phyloP scores from a whole-genome alignment of 2,113 vertebrate species.

The Leptocoma aspasia region DNA sequence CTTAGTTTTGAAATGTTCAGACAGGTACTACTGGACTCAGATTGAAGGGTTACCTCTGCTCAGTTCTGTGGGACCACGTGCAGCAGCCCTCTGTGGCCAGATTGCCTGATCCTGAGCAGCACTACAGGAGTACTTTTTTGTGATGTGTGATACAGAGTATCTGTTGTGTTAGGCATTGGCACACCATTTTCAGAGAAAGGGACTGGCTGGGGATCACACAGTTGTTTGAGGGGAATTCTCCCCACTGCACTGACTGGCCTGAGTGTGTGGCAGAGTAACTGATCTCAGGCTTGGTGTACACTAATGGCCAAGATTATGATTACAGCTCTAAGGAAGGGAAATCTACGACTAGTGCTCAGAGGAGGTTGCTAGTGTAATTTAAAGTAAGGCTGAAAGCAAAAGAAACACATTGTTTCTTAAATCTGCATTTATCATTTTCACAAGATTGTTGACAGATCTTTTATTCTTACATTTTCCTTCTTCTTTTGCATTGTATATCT shows the following conservation, averaged over 20 bases:
- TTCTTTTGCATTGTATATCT: neutral
- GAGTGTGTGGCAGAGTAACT: neutral
- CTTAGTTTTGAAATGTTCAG: neutral
- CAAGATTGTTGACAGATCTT: neutral
- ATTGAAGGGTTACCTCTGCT: neutral
- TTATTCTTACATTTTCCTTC: neutral
- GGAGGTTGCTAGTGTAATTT: neutral
- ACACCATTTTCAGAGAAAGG: neutral
- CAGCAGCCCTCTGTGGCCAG: neutral
- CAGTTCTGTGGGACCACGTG: neutral
- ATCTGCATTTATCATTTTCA: neutral
- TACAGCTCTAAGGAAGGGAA: neutral
- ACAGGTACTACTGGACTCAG: neutral
- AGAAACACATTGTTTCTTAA: neutral
- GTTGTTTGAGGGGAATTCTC: neutral
- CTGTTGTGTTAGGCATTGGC: neutral
- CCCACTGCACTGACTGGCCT: neutral
- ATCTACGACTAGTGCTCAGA: neutral
- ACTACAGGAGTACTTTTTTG: neutral
- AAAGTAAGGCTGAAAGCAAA: neutral
- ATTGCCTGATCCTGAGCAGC: neutral
- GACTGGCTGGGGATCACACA: neutral
- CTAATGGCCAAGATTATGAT: neutral
- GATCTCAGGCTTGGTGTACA: neutral
- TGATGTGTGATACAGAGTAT: neutral